Base-by-base conservation (phyloP, 1,140 invertebrate genomes). In the Drosophila bocqueti region DNA sequence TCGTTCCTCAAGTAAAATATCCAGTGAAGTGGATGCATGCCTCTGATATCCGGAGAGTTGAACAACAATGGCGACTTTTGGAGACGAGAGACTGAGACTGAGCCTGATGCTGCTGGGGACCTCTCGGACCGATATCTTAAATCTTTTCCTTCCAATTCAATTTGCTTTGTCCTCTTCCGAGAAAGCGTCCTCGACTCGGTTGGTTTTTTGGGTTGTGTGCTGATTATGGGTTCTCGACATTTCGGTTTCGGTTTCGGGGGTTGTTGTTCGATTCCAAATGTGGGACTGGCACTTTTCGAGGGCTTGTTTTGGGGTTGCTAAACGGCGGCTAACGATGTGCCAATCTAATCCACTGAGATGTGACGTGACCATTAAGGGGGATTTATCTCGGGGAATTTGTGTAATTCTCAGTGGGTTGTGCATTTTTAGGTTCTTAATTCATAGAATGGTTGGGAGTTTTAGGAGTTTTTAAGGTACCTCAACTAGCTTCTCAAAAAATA, bases 311-410 rank as follows among this genome's bases (percentile, higher is more conserved):
- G 64, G 82, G 73, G 46, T 75, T 66, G 63, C 55, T 82, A 73
- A 87, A 81, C 68, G 77, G 54, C 54, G 77, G 79, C 67, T 81
- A 84, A 87, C 84, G 85, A 87, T 57, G 84, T 87, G 84, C 65
- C 73, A 87, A 87, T 79, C 75, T 79, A 62, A 84, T 78, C 85
- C 61, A 78, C 26, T 60, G 61, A 62, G 66, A 58, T 77, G 74
- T 69, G 47, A 69, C 71, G 74, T 69, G 47, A 69, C 71, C 79
- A 40, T 31, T 38, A 47, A 50, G 11, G 45, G 24, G 66, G 16
- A 16, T 38, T 49, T 36, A 26, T 24, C 40, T 38, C 29, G 38
- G 38, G 29, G 29, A n/a, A 31, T 43, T 73, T 52, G 57, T 9
- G 38, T 73, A 59, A 52, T 61, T 58, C 31, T 72, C 21, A n/a